These are phyloP conservation scores for Neoaliturus tenellus DNA, from an alignment of 2,888 invertebrate genomes.

Conservation along the genomic window DNA sequence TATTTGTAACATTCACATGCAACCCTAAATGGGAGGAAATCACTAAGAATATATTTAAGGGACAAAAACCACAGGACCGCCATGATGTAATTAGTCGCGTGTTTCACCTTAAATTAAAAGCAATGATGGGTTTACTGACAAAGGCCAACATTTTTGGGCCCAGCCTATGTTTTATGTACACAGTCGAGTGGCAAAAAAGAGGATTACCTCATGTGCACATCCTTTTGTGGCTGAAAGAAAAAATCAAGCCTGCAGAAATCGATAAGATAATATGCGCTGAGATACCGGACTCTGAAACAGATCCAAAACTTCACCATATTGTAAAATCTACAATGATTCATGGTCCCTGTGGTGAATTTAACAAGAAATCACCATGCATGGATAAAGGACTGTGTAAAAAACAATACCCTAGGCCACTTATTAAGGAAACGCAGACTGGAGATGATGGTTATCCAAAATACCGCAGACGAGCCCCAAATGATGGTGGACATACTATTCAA, in stretches of 20 bases:
- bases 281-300: constrained; percentile 67
- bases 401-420: constrained; percentile 67
- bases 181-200: constrained; percentile 69
- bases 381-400: constrained; percentile 70
- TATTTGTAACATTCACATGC: constrained; percentile 70
- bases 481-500: neutral
- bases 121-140: constrained; percentile 57
- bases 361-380: constrained; percentile 70
- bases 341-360: constrained; percentile 70
- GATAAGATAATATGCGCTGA: constrained; percentile 70
- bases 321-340: constrained; percentile 67
- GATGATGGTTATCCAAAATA: constrained; percentile 70
- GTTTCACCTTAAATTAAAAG: constrained; percentile 67
- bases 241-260: constrained; percentile 63
- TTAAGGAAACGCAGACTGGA: constrained; percentile 67
- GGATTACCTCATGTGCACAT: constrained; percentile 68
- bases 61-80: constrained; percentile 64
- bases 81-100: constrained; percentile 67
- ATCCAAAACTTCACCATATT: constrained; percentile 66
- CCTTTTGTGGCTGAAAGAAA: constrained; percentile 65
- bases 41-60: constrained; percentile 60
- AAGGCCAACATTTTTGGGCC: constrained; percentile 66
- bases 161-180: constrained; percentile 65
- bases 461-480: constrained; percentile 61
- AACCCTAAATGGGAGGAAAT: constrained; percentile 70